A percentile compares a stretch with the other conserved stretches of the same genome.
phyloP scores from a whole-genome alignment of 2,797 vertebrate species.

The Enteromius trimaculatus region DNA sequence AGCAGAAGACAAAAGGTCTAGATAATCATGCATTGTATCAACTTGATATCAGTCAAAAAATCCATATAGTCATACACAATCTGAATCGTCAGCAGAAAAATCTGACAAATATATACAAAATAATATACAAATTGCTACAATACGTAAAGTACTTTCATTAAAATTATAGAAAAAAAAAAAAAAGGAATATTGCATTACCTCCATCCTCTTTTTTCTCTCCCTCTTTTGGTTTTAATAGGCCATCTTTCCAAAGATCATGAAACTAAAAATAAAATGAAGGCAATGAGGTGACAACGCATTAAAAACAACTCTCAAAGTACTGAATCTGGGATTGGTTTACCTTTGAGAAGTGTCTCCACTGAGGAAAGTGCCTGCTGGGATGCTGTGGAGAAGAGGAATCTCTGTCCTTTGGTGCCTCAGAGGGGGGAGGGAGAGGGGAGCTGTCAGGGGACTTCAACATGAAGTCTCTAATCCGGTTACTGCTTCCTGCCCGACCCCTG shows the following conservation, averaged over 20 bases:
- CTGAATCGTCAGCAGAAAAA: neutral
- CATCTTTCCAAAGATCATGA: conserved; percentile 68
- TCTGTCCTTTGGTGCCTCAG: conserved; percentile 65
- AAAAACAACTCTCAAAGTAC: neutral
- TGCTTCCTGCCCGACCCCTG: conserved; percentile 47
- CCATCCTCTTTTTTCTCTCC: conserved; percentile 71
- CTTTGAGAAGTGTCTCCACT: conserved; percentile 71
- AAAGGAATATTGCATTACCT: too few relatives aligned
- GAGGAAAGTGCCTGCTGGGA: conserved; percentile 61
- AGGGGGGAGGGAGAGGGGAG: conserved; percentile 47
- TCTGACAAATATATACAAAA: too few relatives aligned
- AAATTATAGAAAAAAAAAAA: too few relatives aligned
- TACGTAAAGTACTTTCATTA: too few relatives aligned
- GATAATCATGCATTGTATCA: neutral
- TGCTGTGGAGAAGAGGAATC: conserved; percentile 52
- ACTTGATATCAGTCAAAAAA: too few relatives aligned
- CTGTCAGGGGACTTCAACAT: conserved; percentile 86
- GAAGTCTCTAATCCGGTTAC: conserved; percentile 82
- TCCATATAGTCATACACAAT: neutral
- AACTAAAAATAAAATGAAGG: conserved; percentile 66
- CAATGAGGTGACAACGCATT: neutral
- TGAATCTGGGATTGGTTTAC: conserved; percentile 52
- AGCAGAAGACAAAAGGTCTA: conserved; percentile 8
- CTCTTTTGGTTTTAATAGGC: conserved; percentile 51
- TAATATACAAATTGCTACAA: too few relatives aligned